phyloP scores from a whole-genome alignment of 2,888 invertebrate genomes.

The Endotricha flammealis region DNA sequence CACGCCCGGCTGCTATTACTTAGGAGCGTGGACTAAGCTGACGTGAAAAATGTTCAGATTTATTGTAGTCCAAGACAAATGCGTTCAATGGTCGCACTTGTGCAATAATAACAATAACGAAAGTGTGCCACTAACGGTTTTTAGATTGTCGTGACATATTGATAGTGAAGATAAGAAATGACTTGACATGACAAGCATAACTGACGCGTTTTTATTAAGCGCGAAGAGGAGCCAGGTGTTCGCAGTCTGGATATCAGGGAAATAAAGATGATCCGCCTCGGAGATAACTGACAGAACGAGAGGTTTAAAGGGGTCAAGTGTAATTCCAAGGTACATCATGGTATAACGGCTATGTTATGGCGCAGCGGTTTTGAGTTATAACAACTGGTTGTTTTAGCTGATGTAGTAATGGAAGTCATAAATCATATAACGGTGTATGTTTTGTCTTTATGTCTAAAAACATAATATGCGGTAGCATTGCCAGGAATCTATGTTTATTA shows the following conservation, averaged over 20 bases:
- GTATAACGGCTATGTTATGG: constrained; percentile 19
- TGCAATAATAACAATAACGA: constrained; percentile 24
- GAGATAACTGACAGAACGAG: constrained; percentile 22
- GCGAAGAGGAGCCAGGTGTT: constrained; percentile 1
- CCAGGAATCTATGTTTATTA: too few species aligned
- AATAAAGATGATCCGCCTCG: constrained; percentile 21
- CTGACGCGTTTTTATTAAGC: constrained; percentile 1
- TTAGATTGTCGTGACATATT: constrained; percentile 29
- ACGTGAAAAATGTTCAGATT: constrained; percentile 26
- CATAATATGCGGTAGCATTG: too few species aligned
- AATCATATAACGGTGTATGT: background rate
- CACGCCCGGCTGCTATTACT: constrained; percentile 29
- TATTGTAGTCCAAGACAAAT: constrained; percentile 20
- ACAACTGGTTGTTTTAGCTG: constrained; percentile 5
- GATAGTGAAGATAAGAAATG: constrained; percentile 25
- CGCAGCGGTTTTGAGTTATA: constrained; percentile 12
- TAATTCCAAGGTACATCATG: constrained; percentile 26
- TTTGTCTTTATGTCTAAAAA: constrained; percentile 6
- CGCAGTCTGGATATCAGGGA: constrained; percentile 3
- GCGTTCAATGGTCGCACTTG: constrained; percentile 6
- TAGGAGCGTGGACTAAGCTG: constrained; percentile 16
- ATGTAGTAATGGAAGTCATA: constrained; percentile 9
- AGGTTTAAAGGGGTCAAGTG: constrained; percentile 28
- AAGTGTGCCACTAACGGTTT: constrained; percentile 34
- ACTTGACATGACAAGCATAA: constrained; percentile 16